Percentiles rank a stretch among this genome's conserved stretches.
Conservation (phyloP, 23 tunicate species). For the Corella eumyota region DNA sequence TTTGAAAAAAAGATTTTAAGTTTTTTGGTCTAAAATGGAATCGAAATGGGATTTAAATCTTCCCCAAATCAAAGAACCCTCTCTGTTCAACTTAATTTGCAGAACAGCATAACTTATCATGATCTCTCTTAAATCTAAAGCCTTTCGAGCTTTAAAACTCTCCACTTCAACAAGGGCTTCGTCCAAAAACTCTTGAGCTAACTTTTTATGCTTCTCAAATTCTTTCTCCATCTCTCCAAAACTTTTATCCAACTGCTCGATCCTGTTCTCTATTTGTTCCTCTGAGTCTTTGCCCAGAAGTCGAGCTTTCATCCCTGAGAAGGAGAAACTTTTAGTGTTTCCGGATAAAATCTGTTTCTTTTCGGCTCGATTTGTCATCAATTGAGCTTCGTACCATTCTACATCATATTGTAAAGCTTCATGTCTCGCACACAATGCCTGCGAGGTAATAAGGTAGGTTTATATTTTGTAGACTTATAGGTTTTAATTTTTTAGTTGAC, state of each 20-base stretch:
- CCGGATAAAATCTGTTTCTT: constrained; percentile 60
- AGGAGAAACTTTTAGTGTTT: constrained; percentile 38
- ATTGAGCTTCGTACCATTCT: constrained; percentile 66
- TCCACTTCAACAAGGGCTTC: constrained; percentile 48
- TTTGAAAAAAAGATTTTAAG: no score
- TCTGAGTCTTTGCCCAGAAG: constrained; percentile 66
- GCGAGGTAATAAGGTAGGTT: constrained; percentile 6
- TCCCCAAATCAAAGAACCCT: constrained; percentile 49
- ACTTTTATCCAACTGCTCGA: constrained; percentile 51
- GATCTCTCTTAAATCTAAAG: constrained; percentile 58
- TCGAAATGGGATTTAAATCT: constrained; percentile 34
- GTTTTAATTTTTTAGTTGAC: no score
- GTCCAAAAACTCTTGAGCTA: constrained; percentile 34
- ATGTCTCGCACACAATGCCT: constrained; percentile 58
- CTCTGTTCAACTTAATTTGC: constrained; percentile 78
- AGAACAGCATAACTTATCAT: constrained; percentile 56
- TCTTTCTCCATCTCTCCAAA: constrained; percentile 30
- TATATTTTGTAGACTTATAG: no score
- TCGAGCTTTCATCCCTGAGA: constrained; percentile 62
- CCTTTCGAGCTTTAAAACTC: constrained; percentile 35
- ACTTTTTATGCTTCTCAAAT: constrained; percentile 10
- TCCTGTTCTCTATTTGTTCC: constrained; percentile 50
- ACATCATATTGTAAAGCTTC: constrained; percentile 87
- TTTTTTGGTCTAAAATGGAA: background rate
- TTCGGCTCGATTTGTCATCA: constrained; percentile 24